Evolutionary conservation across 2,888 invertebrate genomes (phyloP).

Genomic region (Scrobipalpa atriplicella): DNA sequence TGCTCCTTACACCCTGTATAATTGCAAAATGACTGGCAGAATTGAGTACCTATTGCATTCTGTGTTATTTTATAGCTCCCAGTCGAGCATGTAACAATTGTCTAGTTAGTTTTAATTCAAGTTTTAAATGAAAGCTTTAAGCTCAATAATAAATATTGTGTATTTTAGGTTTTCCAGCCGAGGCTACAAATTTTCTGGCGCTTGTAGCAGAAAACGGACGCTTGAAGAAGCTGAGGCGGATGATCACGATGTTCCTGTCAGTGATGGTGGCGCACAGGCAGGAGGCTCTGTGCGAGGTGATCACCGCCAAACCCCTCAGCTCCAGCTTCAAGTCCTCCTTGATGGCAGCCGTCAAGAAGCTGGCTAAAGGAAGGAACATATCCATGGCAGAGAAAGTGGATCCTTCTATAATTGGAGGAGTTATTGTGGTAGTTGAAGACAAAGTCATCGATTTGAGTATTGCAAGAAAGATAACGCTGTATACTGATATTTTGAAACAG

Average conservation of each 20-base stretch:
- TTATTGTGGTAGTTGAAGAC: slow-evolving; percentile 69
- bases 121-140: neutral
- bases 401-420: slow-evolving; percentile 63
- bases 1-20: no score
- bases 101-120: no score
- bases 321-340: slow-evolving; percentile 47
- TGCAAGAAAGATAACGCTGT: slow-evolving; percentile 60
- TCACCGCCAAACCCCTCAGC: slow-evolving; percentile 66
- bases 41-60: no score
- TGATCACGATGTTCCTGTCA: slow-evolving; percentile 58
- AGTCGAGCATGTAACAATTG: no score
- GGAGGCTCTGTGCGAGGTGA: slow-evolving; percentile 68
- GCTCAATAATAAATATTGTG: neutral
- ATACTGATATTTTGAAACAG: slow-evolving; percentile 62
- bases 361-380: slow-evolving; percentile 62
- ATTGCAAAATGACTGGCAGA: no score
- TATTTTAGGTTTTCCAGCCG: slow-evolving; percentile 55
- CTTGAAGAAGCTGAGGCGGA: slow-evolving; percentile 57
- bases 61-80: no score
- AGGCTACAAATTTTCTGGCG: slow-evolving; percentile 60
- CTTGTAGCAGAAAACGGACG: slow-evolving; percentile 71
- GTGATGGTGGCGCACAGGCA: slow-evolving; percentile 73
- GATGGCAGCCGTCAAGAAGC: slow-evolving; percentile 56
- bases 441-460: slow-evolving; percentile 72
- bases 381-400: slow-evolving; percentile 65